phyloP scores from a whole-genome alignment of 2,797 vertebrate species.

The Argyrosomus regius region DNA sequence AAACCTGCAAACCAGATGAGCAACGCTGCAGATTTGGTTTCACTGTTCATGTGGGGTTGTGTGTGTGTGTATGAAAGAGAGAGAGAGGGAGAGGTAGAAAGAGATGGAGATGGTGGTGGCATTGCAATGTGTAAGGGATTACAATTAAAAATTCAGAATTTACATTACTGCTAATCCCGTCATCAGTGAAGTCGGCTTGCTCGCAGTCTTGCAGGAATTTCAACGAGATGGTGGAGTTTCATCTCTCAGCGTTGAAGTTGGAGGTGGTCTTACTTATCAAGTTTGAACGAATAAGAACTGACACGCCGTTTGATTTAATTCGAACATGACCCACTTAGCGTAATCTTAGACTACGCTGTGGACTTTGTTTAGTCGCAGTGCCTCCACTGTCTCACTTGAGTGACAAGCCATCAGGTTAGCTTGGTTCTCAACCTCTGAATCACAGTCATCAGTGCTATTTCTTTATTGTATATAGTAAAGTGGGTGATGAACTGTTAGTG shows the following conservation, averaged over 20 bases:
- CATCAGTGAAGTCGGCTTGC: background rate
- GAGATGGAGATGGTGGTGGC: background rate
- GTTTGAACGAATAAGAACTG: background rate
- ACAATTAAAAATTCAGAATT: constrained; percentile 8
- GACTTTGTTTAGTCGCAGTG: background rate
- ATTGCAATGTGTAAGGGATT: constrained; percentile 9
- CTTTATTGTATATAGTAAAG: background rate
- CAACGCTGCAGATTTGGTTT: constrained; percentile 46
- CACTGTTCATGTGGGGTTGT: constrained; percentile 29
- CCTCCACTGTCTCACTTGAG: background rate
- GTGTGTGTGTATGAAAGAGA: background rate
- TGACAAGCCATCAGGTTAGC: background rate
- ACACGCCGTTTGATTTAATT: background rate
- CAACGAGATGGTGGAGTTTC: background rate
- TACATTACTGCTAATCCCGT: background rate
- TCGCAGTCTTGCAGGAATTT: background rate
- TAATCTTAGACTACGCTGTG: background rate
- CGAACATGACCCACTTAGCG: background rate
- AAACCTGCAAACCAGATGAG: constrained; percentile 81
- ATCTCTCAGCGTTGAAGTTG: background rate
- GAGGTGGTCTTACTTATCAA: background rate
- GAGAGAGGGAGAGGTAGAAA: background rate
- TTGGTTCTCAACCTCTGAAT: no score
- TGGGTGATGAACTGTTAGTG: background rate
- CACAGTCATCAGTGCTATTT: no score